Evolutionary conservation across 2,888 invertebrate genomes (phyloP).

Genomic region (Venusia cambrica): DNA sequence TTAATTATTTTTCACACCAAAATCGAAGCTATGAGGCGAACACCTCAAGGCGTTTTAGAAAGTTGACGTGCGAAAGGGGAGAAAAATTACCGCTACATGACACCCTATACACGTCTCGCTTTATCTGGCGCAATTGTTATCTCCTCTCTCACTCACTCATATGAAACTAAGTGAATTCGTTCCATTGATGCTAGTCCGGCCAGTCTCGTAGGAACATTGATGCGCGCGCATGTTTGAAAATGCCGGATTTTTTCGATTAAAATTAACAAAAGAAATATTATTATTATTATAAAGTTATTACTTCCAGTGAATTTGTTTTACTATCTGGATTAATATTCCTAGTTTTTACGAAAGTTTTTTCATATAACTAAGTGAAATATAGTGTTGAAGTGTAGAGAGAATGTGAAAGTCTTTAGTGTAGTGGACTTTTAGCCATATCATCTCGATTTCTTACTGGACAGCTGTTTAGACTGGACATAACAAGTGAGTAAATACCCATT

Average conservation of each 20-base stretch:
- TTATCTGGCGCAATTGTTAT: conserved; percentile 33
- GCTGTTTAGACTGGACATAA: conserved; percentile 3
- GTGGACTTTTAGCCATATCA: conserved; percentile 11
- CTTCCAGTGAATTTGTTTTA: too few species aligned
- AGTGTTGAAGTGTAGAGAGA: conserved; percentile 27
- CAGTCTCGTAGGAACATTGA: conserved; percentile 54
- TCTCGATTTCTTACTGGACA: conserved; percentile 7
- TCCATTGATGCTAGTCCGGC: conserved; percentile 57
- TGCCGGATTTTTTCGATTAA: conserved; percentile 40
- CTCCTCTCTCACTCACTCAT: conserved; percentile 46
- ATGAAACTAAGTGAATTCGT: conserved; percentile 50
- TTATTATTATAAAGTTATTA: too few species aligned
- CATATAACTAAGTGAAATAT: not conserved
- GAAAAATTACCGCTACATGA: conserved; percentile 75
- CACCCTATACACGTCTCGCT: conserved; percentile 56
- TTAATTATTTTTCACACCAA: conserved; percentile 37
- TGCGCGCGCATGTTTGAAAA: conserved; percentile 54
- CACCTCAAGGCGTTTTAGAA: conserved; percentile 71
- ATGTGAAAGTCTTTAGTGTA: conserved; percentile 61
- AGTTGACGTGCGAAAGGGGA: conserved; percentile 75
- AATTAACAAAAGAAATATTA: conserved; percentile 38
- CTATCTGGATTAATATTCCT: too few species aligned
- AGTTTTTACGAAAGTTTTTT: too few species aligned
- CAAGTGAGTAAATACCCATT: conserved; percentile 11
- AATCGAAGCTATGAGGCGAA: conserved; percentile 48